These are phyloP conservation scores for Ctenopoma multispine DNA, from an alignment of 2,797 vertebrate species.

Conservation along the genomic window DNA sequence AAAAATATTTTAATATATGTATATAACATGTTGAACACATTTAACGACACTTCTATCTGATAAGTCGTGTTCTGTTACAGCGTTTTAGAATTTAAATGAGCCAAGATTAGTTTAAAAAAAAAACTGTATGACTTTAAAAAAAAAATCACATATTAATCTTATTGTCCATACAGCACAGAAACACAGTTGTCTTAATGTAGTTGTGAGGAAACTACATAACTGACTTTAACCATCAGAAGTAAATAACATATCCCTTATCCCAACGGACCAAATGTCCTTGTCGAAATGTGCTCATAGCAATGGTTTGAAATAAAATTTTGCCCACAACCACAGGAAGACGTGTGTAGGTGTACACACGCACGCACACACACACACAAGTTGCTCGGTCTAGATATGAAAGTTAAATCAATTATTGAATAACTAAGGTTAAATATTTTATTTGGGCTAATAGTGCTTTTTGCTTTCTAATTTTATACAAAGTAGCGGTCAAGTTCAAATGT, in stretches of 20 bases:
- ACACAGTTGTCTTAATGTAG: not conserved
- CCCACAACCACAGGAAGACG: not conserved
- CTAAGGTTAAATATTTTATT: not conserved
- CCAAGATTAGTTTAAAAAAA: conserved; percentile 1
- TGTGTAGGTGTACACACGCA: conserved; percentile 1
- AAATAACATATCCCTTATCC: too few species aligned
- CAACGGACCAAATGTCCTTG: not conserved
- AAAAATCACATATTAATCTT: not conserved
- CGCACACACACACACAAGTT: not conserved
- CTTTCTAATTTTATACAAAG: not conserved
- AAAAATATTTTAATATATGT: not conserved
- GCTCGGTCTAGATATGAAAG: not conserved
- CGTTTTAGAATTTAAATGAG: not conserved
- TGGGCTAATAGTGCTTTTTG: not conserved
- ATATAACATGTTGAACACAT: not conserved
- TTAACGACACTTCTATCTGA: not conserved
- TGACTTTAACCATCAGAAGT: not conserved
- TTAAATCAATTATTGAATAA: not conserved
- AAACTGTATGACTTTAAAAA: too few species aligned
- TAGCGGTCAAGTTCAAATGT: conserved; percentile 51
- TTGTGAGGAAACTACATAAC: not conserved
- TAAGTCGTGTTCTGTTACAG: not conserved
- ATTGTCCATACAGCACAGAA: not conserved
- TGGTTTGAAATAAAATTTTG: not conserved
- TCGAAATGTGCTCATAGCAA: too few species aligned